Conservation (phyloP, 2,797 vertebrate genomes). For the Argentina silus region DNA sequence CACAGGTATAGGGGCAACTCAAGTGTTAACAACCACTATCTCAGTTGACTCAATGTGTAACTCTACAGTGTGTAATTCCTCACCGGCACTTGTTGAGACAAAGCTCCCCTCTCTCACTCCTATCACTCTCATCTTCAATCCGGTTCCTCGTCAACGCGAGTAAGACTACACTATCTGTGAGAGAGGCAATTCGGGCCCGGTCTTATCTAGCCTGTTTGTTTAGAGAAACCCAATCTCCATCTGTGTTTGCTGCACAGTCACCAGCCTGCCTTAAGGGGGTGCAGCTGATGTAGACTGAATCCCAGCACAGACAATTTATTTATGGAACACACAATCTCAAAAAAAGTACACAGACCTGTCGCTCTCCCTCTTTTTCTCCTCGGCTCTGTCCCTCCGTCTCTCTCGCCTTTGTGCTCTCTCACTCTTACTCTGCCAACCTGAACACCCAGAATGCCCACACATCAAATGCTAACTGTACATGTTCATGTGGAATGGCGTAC, state of each 20-base stretch:
- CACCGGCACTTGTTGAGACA: constrained; percentile 20
- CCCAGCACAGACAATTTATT: constrained; percentile 16
- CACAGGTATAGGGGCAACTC: not conserved
- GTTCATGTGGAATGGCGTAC: not conserved
- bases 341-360: constrained; percentile 23
- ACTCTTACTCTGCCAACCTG: not conserved
- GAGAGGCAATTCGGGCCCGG: constrained; percentile 23
- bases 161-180: constrained; percentile 12
- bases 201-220: constrained; percentile 43
- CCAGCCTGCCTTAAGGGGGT: constrained; percentile 22
- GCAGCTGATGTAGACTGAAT: constrained; percentile 32
- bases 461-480: constrained; percentile 2
- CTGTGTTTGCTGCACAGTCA: constrained; percentile 34
- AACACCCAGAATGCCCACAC: too few species aligned
- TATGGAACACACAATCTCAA: constrained; percentile 30
- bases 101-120: constrained; percentile 4
- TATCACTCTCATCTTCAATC: constrained; percentile 23
- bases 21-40: not conserved
- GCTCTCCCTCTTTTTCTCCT: not conserved
- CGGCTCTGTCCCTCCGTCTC: not conserved
- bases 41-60: not conserved
- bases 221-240: constrained; percentile 47
- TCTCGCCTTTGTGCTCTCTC: not conserved
- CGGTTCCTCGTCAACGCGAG: constrained; percentile 14
- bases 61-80: not conserved